Base-by-base conservation (phyloP, 2,113 vertebrate species). In the Cairina moschata region DNA sequence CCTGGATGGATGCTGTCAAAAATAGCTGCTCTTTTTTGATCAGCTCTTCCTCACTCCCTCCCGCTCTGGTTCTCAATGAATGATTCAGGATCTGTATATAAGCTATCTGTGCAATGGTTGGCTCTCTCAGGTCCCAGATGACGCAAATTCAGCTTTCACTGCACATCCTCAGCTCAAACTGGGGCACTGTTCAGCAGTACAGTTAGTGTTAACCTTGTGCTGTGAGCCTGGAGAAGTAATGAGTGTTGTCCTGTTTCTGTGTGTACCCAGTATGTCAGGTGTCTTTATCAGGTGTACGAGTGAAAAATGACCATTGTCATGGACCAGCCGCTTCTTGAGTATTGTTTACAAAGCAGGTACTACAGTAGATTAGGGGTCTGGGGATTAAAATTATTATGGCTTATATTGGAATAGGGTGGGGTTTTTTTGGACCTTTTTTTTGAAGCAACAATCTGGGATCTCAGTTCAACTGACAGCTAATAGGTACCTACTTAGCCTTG, bases 81-180 rank as follows among this genome's bases (percentile, higher is more conserved):
- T 98, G 96, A 98, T 95, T 97, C 96, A 97, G 71, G 90, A 96
- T 82, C 90, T 92, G 86, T 94, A 36, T 69, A 81, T 90, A 60
- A 94, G 86, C 87, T 91, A 7, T 73, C 72, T 94, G 84, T 52
- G 88, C 91, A 82, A 85, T 32, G 78, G 82, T 76, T 90, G 76
- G 48, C 50, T 85, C 92, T 85, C 59, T 79, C 82, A 89, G 92
- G 91, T 83, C 90, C 93, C 92, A n/a, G 42, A 65, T 97, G 98
- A 98, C 81, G 79, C 95, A 97, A 88, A 79, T 81, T 74, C 95
- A 77, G 66, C 85, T 95, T 96, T 85, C 77, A 63, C 92, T 93
- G 88, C 86, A 86, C 86, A 88, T 96, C 92, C 94, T 96, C 26
- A 42, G 95, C 80, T 85, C 84, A 89, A 98, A 97, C 65, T 96